Conservation (phyloP, 2,888 invertebrate genomes). For the Phlogophora meticulosa region DNA sequence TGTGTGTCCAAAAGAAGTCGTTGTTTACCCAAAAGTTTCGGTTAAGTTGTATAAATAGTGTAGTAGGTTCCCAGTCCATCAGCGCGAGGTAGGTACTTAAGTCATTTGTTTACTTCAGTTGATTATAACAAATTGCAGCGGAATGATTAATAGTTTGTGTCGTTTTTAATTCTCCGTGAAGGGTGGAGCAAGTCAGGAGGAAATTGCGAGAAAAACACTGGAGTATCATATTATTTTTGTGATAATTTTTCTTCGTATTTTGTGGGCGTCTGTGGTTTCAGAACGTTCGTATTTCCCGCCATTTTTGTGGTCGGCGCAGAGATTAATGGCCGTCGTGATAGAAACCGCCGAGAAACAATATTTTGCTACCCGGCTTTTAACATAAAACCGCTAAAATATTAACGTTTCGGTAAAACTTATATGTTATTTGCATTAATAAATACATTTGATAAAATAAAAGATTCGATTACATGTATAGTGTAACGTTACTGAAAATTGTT, state of each 20-base stretch:
- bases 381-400: conserved; percentile 32
- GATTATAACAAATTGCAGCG: conserved; percentile 57
- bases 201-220: conserved; percentile 40
- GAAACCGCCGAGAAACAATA: conserved; percentile 47
- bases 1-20: conserved; percentile 14
- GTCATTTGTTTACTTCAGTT: conserved; percentile 51
- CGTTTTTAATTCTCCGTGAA: conserved; percentile 55
- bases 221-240: conserved; percentile 47
- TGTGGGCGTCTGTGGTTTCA: conserved; percentile 38
- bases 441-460: background rate
- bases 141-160: conserved; percentile 55
- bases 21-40: conserved; percentile 17
- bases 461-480: background rate
- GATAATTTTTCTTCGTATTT: conserved; percentile 42
- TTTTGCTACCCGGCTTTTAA: conserved; percentile 29
- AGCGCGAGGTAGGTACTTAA: conserved; percentile 23
- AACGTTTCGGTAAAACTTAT: conserved; percentile 20
- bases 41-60: conserved; percentile 35
- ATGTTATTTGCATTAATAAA: conserved; percentile 5
- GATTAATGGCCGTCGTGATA: conserved; percentile 54
- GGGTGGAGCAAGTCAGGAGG: conserved; percentile 35
- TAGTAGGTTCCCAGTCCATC: conserved; percentile 31
- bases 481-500: background rate
- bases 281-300: conserved; percentile 43
- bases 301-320: conserved; percentile 50